These are phyloP conservation scores for Brachymystax lenok DNA, from an alignment of 2,797 vertebrate genomes.

Conservation along the genomic window DNA sequence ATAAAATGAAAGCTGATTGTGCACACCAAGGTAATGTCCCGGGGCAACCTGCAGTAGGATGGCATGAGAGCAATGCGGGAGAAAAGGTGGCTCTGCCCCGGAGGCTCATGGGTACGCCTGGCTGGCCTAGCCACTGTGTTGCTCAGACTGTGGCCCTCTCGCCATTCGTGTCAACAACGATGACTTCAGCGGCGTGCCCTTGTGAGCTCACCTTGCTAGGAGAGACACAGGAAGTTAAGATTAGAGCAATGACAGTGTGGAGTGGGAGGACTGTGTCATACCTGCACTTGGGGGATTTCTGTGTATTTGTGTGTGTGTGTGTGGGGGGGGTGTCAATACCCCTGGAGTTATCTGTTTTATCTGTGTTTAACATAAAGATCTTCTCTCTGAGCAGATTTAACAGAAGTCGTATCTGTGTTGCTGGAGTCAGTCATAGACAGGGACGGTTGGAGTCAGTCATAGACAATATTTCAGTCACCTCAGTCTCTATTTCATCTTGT, in stretches of 20 bases:
- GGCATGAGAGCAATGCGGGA: conserved; percentile 14
- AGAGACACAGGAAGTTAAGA: conserved; percentile 73
- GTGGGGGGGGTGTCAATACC: conserved; percentile 19
- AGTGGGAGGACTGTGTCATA: conserved; percentile 69
- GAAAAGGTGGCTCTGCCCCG: conserved; percentile 18
- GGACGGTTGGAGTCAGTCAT: neutral
- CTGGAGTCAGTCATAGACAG: neutral
- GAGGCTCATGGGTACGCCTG: conserved; percentile 49
- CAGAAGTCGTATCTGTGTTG: neutral
- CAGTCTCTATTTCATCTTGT: conserved; percentile 19
- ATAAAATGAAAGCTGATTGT: conserved; percentile 60
- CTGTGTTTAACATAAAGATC: conserved; percentile 49
- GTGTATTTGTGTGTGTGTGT: conserved; percentile 31
- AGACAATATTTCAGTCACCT: neutral
- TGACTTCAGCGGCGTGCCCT: conserved; percentile 77
- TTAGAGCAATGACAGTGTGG: conserved; percentile 66
- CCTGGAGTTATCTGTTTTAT: conserved; percentile 52
- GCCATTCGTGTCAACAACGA: conserved; percentile 74
- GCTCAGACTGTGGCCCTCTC: conserved; percentile 64
- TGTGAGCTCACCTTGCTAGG: conserved; percentile 82
- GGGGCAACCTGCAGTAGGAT: conserved; percentile 47
- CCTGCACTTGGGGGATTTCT: conserved; percentile 66
- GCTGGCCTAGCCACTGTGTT: conserved; percentile 55
- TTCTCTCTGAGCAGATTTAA: neutral
- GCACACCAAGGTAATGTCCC: conserved; percentile 54